Evolutionary conservation across 64 coral and sea anemone species (phyloP), one percentile per base, ranked within the genome.

Genomic region (Montipora sp.): DNA sequence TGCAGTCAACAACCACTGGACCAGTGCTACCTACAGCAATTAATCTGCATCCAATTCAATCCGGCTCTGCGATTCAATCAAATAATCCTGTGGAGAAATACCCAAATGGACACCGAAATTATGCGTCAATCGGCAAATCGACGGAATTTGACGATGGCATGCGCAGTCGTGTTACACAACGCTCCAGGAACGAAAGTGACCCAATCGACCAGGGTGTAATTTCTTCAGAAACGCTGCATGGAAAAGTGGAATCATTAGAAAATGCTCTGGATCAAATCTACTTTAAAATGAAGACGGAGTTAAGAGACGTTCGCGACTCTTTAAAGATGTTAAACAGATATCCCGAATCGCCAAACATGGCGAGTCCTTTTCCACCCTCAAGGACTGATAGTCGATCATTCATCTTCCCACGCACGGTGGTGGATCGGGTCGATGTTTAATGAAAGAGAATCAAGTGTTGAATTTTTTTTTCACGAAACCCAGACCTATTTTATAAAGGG

Each of bases 201-300:
- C 92, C 90, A 15, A 96, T 96, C 12, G 95, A 96, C 72, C 58
- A 90, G 15, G 95, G 95, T 12, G 73, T 68, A 16, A 91, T 96
- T 77, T 68, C 95, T 4, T 71, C 90, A 0, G 95, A 96, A 2
- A 75, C 87, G 1, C 83, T 96, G 10, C 88, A 96, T 13, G 46
- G 77, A 23, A 79, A 93, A 47, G 71, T 96, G 3, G 89, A 96
- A 50, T 87, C 90, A 10, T 19, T 96, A 59, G 92, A 94, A 81
- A 94, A 83, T 48, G 79, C 92, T 19, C 65, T 96, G 43, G 95
- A 96, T 92, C 92, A 96, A 75, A 96, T 96, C 73, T 88, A 94
- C 78, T 66, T 84, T 69, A 96, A 94, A 83, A 89, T 96, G 60
- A 94, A 96, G 65, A 78, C 80, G 5, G 95, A 96, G 55, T 73